Conservation (phyloP, 1,140 invertebrate genomes). For the Scaptomyza hsui region DNA sequence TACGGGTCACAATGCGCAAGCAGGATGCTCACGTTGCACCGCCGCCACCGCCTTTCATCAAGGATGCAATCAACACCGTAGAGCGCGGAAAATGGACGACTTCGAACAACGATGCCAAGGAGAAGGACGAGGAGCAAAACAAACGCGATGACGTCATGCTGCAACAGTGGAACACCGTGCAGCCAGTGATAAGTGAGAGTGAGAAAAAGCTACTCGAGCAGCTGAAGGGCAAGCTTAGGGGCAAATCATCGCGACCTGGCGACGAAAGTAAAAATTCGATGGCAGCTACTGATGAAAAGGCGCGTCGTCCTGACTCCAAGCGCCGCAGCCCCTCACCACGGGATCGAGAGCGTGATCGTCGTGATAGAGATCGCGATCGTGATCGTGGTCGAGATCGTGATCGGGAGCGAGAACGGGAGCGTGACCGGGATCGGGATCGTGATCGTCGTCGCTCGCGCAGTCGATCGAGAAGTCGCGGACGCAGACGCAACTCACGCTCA, state of each 20-base stretch:
- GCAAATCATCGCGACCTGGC: conserved; percentile 38
- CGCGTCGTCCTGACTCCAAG: conserved; percentile 26
- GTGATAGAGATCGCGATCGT: conserved; percentile 14
- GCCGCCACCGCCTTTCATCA: conserved; percentile 62
- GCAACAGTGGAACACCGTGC: conserved; percentile 87
- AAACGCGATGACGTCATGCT: conserved; percentile 85
- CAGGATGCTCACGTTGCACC: conserved; percentile 84
- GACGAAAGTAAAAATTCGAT: conserved; percentile 45
- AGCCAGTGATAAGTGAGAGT: conserved; percentile 85
- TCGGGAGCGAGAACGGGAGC: conserved; percentile 46
- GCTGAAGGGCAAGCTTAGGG: conserved; percentile 85
- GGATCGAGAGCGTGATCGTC: conserved; percentile 21
- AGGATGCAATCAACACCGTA: conserved; percentile 49
- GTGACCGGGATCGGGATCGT: conserved; percentile 50
- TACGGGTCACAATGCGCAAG: conserved; percentile 89
- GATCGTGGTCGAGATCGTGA: conserved; percentile 43
- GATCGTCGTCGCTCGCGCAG: conserved; percentile 50
- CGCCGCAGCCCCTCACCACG: conserved; percentile 47
- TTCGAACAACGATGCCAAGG: conserved; percentile 16
- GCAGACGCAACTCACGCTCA: conserved; percentile 51
- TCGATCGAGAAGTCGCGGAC: conserved; percentile 51
- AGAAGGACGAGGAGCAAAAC: conserved; percentile 57
- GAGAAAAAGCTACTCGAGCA: conserved; percentile 86
- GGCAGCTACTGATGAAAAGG: conserved; percentile 47
- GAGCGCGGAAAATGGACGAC: conserved; percentile 80